Conservation (phyloP, 1,140 invertebrate genomes). For the Halyomorpha halys region DNA sequence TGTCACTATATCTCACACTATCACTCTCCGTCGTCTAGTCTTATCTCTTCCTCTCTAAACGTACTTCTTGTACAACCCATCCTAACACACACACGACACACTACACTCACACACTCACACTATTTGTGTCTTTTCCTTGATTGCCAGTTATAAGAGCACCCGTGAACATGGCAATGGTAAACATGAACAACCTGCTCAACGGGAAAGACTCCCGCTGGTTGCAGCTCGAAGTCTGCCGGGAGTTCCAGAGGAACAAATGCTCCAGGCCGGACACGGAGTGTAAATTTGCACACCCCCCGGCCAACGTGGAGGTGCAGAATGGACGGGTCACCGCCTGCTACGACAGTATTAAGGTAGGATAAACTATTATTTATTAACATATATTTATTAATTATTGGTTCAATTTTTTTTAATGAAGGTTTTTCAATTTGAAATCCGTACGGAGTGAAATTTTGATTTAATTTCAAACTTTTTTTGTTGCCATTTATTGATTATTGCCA, state of each 20-base stretch:
- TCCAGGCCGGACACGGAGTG: constrained; percentile 96
- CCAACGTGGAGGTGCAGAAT: constrained; percentile 99
- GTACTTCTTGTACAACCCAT: too few relatives aligned
- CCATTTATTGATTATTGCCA: too few relatives aligned
- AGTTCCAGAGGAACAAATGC: constrained; percentile 99
- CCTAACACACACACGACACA: neutral
- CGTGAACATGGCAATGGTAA: constrained; percentile 74
- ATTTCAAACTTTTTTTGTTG: too few relatives aligned
- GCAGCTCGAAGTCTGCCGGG: constrained; percentile 97
- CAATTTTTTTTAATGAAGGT: too few relatives aligned
- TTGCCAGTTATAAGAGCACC: neutral
- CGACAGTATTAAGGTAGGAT: constrained; percentile 99
- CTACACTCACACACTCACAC: neutral
- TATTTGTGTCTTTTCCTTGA: neutral
- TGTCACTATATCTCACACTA: too few relatives aligned
- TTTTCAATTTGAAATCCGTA: too few relatives aligned
- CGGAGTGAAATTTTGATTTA: too few relatives aligned
- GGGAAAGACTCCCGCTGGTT: constrained; percentile 99
- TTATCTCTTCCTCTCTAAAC: too few relatives aligned
- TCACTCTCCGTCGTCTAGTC: too few relatives aligned
- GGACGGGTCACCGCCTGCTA: constrained; percentile 99
- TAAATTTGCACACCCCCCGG: constrained; percentile 99
- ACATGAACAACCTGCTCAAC: constrained; percentile 92
- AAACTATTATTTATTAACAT: too few relatives aligned
- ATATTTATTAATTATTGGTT: too few relatives aligned